A percentile compares a stretch with the other conserved stretches of the same genome.
phyloP scores from a whole-genome alignment of 1,140 invertebrate genomes.

The Paramacrobiotus metropolitanus region DNA sequence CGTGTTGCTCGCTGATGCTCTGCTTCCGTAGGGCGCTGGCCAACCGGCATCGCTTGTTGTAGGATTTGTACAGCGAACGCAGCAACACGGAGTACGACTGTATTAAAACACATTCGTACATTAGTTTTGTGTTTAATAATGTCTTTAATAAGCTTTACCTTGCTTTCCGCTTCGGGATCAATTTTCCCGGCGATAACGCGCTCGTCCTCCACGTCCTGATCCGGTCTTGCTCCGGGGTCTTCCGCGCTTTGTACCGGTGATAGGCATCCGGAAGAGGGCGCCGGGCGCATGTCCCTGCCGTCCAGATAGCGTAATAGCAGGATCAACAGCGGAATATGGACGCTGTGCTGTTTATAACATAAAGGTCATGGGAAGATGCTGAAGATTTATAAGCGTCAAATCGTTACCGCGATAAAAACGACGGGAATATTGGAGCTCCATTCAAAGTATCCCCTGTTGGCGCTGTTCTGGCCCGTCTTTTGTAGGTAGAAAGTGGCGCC shows the following conservation, averaged over 20 bases:
- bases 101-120: too few relatives aligned
- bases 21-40: constrained; percentile 11
- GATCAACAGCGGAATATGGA: not conserved
- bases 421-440: constrained; percentile 12
- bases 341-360: not conserved
- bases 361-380: too few relatives aligned
- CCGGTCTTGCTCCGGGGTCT: constrained; percentile 29
- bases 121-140: too few relatives aligned
- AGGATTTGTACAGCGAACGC: not conserved
- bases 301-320: constrained; percentile 5
- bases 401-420: constrained; percentile 13
- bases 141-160: too few relatives aligned
- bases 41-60: constrained; percentile 6
- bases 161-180: constrained; percentile 22
- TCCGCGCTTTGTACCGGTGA: too few relatives aligned
- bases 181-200: constrained; percentile 30
- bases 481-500: constrained; percentile 17
- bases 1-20: constrained; percentile 12
- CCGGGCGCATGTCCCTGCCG: not conserved
- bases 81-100: not conserved
- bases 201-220: constrained; percentile 45
- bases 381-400: too few relatives aligned
- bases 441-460: constrained; percentile 12
- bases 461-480: constrained; percentile 14
- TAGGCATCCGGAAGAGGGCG: too few relatives aligned